Evolutionary conservation across 2,888 invertebrate species (phyloP).

Genomic region (Hyles lineata): DNA sequence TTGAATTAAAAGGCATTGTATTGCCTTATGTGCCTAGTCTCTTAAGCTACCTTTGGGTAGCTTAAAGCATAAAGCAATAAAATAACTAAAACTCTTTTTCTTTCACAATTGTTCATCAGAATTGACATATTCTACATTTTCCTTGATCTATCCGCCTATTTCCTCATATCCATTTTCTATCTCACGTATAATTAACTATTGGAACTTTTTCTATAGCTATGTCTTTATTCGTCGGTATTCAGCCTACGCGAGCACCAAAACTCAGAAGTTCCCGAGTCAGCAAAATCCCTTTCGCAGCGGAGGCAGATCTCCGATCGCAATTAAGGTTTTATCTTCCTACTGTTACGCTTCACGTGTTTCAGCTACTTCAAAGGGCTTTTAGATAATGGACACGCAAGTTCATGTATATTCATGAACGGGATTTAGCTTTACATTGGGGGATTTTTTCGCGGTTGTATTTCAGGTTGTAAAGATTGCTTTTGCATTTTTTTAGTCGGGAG

Average conservation of each 20-base stretch:
- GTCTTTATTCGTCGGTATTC: neutral
- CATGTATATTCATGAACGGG: neutral
- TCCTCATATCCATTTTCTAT: neutral
- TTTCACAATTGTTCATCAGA: too few relatives aligned
- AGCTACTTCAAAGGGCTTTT: conserved; percentile 42
- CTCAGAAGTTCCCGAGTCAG: conserved; percentile 45
- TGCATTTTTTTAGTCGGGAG: too few relatives aligned
- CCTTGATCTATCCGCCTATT: neutral
- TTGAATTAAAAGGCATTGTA: too few relatives aligned
- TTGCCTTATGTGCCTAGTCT: too few relatives aligned
- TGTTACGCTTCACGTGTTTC: conserved; percentile 43
- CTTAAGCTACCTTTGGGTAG: too few relatives aligned
- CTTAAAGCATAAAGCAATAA: too few relatives aligned
- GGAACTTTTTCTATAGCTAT: neutral
- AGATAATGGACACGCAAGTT: conserved; percentile 10
- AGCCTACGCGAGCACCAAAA: conserved; percentile 34
- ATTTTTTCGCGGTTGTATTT: too few relatives aligned
- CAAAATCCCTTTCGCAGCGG: conserved; percentile 46
- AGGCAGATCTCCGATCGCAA: conserved; percentile 49
- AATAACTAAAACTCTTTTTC: too few relatives aligned
- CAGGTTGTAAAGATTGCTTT: too few relatives aligned
- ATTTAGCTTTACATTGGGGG: neutral
- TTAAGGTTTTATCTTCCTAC: conserved; percentile 49
- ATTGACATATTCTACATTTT: neutral
- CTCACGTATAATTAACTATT: neutral